Base-by-base conservation (phyloP, 2,888 invertebrate genomes). In the Dexiosoma caninum region DNA sequence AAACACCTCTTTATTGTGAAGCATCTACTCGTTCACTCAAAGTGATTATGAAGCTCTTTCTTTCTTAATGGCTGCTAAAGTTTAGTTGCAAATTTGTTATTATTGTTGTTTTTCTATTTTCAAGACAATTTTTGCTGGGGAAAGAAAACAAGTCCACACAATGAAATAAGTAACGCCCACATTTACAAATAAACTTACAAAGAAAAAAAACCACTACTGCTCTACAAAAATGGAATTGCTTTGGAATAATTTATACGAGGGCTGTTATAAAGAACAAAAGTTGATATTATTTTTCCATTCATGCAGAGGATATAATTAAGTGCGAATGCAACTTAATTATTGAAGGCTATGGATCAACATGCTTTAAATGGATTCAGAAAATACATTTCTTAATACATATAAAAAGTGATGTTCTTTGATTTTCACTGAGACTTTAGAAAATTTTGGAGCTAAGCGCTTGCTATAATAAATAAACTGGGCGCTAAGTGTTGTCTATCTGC, bases 141-240 rank as follows among this genome's bases (percentile, higher is more conserved):
- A 57, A 66, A 46, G 27, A 44, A 72, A 66, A 27, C 40, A 69
- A 64, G 60, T 71, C 53, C 40, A 46, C 53, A 59, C 76, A 46
- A 55, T 64, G 72, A 69, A 64, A 69, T 74, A 67, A 77, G 81
- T 64, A 57, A 81, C 81, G 81, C 81, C 81, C 81, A 77, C 81
- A 77, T 77, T 81, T 74, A 74, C 72, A 77, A 72, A 74, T 72
- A 77, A 81, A 69, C 72, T 77, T 69, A 40, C 71, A 64, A 64
- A 62, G 44, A 37, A 27, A 2, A 19, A 67, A 40, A 21, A 32
- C 37, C 16, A 32, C n/a, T 64, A 55, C 37, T 42, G 46, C 27
- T 35, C 23, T 40, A 2, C 14, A 55, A 35, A 55, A 55, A 44
- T 44, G 12, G 35, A 64, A 62, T 5, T 23, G 21, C 3, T 53